A percentile compares a stretch with the other conserved stretches of the same genome.
Evolutionary conservation across 2,113 vertebrate species (phyloP).

Genomic region (Sialia sialis): DNA sequence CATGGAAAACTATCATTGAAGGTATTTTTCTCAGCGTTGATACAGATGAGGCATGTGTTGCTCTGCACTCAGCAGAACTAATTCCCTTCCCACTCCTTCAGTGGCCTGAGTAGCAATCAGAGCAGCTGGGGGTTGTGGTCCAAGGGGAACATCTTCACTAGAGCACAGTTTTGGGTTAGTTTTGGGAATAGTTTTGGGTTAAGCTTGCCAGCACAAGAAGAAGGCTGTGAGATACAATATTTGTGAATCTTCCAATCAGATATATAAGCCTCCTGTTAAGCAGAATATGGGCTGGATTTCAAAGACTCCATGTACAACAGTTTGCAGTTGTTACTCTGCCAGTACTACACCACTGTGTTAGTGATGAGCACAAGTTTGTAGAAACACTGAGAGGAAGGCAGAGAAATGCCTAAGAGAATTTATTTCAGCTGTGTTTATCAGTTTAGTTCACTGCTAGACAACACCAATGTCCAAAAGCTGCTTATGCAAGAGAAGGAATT

Average conservation of each 20-base stretch:
- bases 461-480: background rate
- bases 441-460: background rate
- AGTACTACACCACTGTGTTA: background rate
- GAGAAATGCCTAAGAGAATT: background rate
- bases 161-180: no score
- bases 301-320: background rate
- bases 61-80: background rate
- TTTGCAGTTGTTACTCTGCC: background rate
- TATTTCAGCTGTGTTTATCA: background rate
- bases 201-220: background rate
- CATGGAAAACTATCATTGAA: background rate
- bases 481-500: background rate
- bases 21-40: background rate
- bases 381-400: background rate
- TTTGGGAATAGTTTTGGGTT: background rate
- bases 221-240: background rate
- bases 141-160: background rate
- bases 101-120: background rate
- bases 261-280: background rate
- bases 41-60: background rate
- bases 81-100: background rate
- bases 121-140: background rate
- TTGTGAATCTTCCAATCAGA: background rate
- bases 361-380: background rate
- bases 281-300: background rate